Evolutionary conservation across 2,113 vertebrate genomes (phyloP).

Genomic region (Sceloporus tristichus): DNA sequence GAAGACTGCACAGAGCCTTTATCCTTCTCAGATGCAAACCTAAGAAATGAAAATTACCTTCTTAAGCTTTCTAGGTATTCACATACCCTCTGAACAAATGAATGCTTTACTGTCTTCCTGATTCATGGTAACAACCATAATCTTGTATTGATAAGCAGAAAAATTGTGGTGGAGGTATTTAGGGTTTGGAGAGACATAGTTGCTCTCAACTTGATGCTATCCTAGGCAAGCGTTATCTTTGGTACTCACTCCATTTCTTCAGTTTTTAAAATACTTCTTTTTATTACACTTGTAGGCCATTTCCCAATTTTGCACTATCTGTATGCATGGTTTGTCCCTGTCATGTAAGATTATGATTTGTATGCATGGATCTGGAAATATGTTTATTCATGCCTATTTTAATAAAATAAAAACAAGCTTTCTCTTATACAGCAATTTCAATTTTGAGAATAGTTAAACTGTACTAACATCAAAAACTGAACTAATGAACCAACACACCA

Average conservation of each 20-base stretch:
- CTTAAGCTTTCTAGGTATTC: neutral
- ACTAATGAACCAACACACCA: neutral
- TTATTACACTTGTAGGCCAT: neutral
- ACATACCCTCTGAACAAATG: neutral
- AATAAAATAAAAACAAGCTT: neutral
- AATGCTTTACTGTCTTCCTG: neutral
- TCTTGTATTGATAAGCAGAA: neutral
- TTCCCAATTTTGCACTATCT: neutral
- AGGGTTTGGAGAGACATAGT: neutral
- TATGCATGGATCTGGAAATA: neutral
- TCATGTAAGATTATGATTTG: neutral
- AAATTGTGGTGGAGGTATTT: neutral
- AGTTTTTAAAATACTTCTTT: neutral
- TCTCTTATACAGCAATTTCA: neutral
- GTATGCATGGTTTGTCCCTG: neutral
- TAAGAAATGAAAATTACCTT: neutral
- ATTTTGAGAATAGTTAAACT: neutral
- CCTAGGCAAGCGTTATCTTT: neutral
- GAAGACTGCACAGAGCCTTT: too few species aligned
- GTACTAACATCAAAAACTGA: neutral
- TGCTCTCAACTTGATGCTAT: neutral
- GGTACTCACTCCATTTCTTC: neutral
- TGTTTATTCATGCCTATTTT: neutral
- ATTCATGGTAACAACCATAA: neutral
- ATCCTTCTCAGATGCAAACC: neutral